These are phyloP conservation scores for Pteropus alecto DNA, from an alignment of 2,113 vertebrate genomes.

Conservation along the genomic window DNA sequence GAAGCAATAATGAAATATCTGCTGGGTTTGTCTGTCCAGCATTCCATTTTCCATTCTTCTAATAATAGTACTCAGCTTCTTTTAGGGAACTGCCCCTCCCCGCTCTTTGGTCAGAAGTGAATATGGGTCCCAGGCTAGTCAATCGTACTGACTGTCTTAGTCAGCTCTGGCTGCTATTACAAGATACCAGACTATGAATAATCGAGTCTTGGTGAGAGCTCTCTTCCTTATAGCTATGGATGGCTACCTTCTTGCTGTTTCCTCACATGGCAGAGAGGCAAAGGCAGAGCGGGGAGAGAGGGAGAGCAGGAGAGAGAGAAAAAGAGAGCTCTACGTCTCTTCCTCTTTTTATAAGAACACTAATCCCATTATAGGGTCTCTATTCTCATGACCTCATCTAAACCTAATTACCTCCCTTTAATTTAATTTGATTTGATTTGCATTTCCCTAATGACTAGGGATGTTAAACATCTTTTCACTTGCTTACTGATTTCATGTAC, in stretches of 20 bases:
- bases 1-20: neutral
- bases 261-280: neutral
- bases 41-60: neutral
- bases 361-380: neutral
- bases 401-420: neutral
- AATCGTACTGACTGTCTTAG: neutral
- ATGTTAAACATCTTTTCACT: neutral
- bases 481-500: neutral
- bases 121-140: neutral
- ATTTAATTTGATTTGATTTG: neutral
- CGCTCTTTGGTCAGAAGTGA: neutral
- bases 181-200: neutral
- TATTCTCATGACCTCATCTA: neutral
- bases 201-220: neutral
- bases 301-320: neutral
- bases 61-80: neutral
- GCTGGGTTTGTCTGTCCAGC: neutral
- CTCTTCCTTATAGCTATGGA: neutral
- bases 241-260: neutral
- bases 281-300: neutral
- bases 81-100: neutral
- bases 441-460: neutral
- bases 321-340: neutral
- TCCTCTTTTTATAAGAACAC: neutral
- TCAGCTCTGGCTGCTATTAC: neutral